These are phyloP conservation scores for Octomys mimax DNA, from an alignment of 2,797 vertebrate genomes.

Conservation along the genomic window DNA sequence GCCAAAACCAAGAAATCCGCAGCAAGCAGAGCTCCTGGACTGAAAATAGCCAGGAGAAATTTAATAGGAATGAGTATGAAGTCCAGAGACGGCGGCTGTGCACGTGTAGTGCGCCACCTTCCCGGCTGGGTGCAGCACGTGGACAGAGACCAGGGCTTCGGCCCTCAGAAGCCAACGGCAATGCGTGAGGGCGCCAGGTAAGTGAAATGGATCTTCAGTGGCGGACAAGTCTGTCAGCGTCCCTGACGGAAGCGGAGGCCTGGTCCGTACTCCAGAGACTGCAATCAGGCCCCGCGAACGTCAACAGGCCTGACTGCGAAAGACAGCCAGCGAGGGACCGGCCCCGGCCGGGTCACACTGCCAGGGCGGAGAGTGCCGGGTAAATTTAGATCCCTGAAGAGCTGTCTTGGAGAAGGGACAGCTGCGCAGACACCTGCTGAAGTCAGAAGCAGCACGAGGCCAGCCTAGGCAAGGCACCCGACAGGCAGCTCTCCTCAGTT, in stretches of 20 bases:
- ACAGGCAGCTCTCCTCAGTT: background rate
- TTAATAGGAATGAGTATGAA: background rate
- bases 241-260: background rate
- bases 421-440: background rate
- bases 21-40: background rate
- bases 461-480: background rate
- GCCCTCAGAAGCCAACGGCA: background rate
- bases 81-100: constrained; percentile 3
- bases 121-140: background rate
- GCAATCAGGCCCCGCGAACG: background rate
- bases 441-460: background rate
- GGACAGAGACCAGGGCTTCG: background rate
- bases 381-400: background rate
- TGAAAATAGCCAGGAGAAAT: background rate
- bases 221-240: background rate
- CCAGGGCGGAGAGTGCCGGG: background rate
- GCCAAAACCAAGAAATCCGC: constrained; percentile 9
- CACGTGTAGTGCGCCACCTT: background rate
- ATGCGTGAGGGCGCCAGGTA: background rate
- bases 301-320: background rate
- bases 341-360: background rate
- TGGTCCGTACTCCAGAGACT: background rate
- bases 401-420: background rate
- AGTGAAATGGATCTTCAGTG: background rate
- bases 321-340: background rate